Evolutionary conservation across 2,797 vertebrate genomes (phyloP).

Genomic region (Rostrhamus sociabilis): DNA sequence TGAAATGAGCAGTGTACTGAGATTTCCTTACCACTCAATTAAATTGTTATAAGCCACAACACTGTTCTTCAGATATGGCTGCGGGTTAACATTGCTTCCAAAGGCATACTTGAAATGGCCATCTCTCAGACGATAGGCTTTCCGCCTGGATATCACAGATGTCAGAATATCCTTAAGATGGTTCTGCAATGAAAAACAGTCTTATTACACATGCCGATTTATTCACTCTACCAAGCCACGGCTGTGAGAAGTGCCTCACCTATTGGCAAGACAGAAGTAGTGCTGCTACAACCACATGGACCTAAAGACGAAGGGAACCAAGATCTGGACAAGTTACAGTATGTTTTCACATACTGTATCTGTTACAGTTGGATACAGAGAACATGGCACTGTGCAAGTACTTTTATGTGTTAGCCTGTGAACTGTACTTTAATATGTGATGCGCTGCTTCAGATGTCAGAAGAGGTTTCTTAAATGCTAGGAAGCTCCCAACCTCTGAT

Average conservation of each 20-base stretch:
- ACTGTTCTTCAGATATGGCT: constrained; percentile 95
- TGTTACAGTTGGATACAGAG: neutral
- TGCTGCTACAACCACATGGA: neutral
- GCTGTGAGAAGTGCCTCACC: neutral
- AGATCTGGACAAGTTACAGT: neutral
- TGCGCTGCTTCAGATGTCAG: neutral
- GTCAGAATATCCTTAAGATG: constrained; percentile 94
- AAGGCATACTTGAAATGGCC: constrained; percentile 94
- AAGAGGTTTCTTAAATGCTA: neutral
- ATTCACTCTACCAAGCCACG: neutral
- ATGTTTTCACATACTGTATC: neutral
- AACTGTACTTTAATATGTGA: neutral
- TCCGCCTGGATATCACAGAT: constrained; percentile 90
- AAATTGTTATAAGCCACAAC: constrained; percentile 89
- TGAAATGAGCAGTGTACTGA: neutral
- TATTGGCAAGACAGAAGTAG: neutral
- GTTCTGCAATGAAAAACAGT: constrained; percentile 75
- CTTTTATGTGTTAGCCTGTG: neutral
- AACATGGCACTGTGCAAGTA: neutral
- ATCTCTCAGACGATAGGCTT: constrained; percentile 90
- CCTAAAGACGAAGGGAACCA: neutral
- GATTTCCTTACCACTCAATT: constrained; percentile 83
- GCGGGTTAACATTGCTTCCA: constrained; percentile 90
- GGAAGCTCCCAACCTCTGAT: constrained; percentile 6
- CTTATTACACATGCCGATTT: neutral